A percentile compares a stretch with the other conserved stretches of the same genome.
These are phyloP conservation scores for Himantopus leucocephalus DNA, from an alignment of 2,113 vertebrate genomes.

Conservation along the genomic window DNA sequence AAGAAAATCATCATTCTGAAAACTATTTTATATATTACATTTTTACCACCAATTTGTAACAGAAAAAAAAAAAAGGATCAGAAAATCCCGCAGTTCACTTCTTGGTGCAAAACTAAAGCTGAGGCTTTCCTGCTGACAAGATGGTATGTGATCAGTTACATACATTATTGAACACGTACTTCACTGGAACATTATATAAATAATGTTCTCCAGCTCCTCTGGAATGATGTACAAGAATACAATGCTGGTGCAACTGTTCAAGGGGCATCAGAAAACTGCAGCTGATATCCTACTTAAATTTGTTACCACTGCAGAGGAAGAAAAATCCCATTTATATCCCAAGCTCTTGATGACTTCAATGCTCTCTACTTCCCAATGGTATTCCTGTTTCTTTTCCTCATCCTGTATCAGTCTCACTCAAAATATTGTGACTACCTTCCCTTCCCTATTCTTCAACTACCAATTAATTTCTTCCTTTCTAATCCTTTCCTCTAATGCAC, in stretches of 20 bases:
- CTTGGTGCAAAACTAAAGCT: neutral
- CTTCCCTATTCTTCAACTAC: neutral
- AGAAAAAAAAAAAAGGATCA: neutral
- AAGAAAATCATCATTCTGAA: neutral
- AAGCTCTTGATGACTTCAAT: neutral
- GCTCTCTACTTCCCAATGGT: neutral
- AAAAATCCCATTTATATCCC: neutral
- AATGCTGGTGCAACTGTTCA: neutral
- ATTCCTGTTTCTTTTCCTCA: neutral
- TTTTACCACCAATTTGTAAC: neutral
- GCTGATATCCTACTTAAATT: neutral
- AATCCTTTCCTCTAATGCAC: neutral
- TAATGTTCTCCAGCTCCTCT: neutral
- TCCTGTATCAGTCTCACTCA: neutral
- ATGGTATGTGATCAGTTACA: neutral
- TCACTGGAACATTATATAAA: neutral
- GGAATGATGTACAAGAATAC: neutral
- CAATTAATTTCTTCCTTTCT: neutral
- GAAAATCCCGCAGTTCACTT: neutral
- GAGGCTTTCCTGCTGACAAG: neutral
- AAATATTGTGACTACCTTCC: neutral
- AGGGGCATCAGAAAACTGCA: neutral
- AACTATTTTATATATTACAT: neutral
- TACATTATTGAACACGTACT: neutral
- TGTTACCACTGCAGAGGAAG: neutral